These are phyloP conservation scores for Carduelis carduelis DNA, from an alignment of 2,797 vertebrate species.

Conservation along the genomic window DNA sequence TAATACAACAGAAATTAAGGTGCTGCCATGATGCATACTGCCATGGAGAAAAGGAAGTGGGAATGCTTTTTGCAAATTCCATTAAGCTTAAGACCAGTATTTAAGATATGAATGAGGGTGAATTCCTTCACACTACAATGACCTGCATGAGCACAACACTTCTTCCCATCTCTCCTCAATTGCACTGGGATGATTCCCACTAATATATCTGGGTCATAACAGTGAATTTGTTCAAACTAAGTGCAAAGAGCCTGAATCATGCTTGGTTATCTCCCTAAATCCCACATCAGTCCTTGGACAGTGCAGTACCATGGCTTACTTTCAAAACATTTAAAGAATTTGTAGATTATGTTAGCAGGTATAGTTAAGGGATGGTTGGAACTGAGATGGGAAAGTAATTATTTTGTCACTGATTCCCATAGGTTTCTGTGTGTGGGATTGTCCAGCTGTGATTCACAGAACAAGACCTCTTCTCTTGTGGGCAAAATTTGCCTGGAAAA, in stretches of 20 bases:
- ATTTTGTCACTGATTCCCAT: background rate
- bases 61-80: background rate
- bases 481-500: background rate
- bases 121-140: background rate
- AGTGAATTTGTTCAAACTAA: background rate
- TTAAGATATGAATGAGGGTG: background rate
- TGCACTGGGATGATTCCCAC: background rate
- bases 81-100: background rate
- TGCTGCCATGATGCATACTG: background rate
- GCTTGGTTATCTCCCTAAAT: background rate
- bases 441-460: background rate
- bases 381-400: background rate
- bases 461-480: background rate
- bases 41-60: background rate
- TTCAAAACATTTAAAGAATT: background rate
- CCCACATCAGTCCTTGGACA: background rate
- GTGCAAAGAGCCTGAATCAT: background rate
- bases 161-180: background rate
- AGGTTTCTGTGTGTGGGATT: background rate
- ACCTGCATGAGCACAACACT: background rate
- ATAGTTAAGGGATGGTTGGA: background rate
- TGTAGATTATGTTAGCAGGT: background rate
- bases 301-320: background rate
- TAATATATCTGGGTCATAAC: background rate
- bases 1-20: background rate